Evolutionary conservation across 1,140 invertebrate genomes (phyloP).

Genomic region (Fragariocoptes setiger): DNA sequence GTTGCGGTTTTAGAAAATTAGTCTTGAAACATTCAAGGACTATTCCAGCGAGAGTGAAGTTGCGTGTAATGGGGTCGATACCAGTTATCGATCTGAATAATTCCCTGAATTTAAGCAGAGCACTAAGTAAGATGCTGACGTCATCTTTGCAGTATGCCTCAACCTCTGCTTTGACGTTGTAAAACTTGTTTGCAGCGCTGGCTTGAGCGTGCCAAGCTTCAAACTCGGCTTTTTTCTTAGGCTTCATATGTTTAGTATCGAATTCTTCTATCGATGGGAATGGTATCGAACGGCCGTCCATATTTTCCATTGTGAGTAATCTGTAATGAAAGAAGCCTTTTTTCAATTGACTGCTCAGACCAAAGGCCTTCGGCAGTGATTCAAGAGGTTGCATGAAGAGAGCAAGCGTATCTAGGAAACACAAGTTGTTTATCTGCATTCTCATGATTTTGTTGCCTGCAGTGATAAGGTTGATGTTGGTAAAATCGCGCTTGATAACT

Average conservation of each 20-base stretch:
- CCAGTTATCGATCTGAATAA: neutral
- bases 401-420: constrained; percentile 4
- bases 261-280: neutral
- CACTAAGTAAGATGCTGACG: neutral
- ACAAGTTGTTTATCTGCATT: neutral
- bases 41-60: constrained; percentile 1
- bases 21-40: neutral
- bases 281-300: neutral
- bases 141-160: constrained; percentile 2
- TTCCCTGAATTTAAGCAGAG: neutral
- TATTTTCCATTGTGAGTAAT: constrained; percentile 1
- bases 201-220: neutral
- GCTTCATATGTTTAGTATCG: neutral
- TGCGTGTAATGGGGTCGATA: constrained; percentile 1
- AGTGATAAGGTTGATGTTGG: neutral
- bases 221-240: neutral
- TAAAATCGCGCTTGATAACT: neutral
- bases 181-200: neutral
- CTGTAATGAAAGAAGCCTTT: constrained; percentile 6
- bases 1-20: neutral
- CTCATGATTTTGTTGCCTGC: constrained; percentile 1
- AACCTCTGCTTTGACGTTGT: neutral
- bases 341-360: neutral
- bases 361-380: constrained; percentile 3
- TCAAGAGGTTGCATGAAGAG: constrained; percentile 1